These are phyloP conservation scores for Salarias fasciatus DNA, from an alignment of 2,797 vertebrate genomes.

Conservation along the genomic window DNA sequence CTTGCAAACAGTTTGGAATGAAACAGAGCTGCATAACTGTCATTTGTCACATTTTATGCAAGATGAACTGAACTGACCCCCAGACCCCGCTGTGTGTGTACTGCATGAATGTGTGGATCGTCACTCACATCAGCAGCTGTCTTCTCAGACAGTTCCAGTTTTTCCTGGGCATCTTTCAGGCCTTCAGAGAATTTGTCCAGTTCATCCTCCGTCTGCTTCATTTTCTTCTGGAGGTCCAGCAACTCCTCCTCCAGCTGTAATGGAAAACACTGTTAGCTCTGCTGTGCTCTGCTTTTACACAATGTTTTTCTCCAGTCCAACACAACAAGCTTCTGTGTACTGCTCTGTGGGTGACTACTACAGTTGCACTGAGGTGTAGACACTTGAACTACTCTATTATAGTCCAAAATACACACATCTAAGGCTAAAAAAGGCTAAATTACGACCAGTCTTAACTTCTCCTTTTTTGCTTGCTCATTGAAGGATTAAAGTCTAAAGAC, in stretches of 20 bases:
- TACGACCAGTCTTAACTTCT: too few species aligned
- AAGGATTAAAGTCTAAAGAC: too few species aligned
- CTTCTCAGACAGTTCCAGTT: constrained; percentile 91
- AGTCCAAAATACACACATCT: too few species aligned
- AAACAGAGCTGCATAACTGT: not conserved
- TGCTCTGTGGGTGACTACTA: not conserved
- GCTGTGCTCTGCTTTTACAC: not conserved
- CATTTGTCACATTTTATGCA: not conserved
- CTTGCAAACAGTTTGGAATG: not conserved
- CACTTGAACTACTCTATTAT: too few species aligned
- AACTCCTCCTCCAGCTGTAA: constrained; percentile 90
- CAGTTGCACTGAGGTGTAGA: not conserved
- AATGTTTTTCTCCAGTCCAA: too few species aligned
- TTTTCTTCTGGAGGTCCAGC: constrained; percentile 90
- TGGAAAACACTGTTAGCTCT: constrained; percentile 23
- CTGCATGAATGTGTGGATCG: constrained; percentile 2
- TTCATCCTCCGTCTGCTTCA: constrained; percentile 93
- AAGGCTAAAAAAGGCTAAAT: too few species aligned
- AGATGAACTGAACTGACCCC: not conserved
- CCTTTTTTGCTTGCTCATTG: too few species aligned
- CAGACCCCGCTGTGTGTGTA: not conserved
- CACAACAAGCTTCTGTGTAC: not conserved
- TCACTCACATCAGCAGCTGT: constrained; percentile 90
- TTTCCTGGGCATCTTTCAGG: constrained; percentile 92
- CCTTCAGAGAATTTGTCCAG: constrained; percentile 93